Evolutionary conservation across 2,113 vertebrate species (phyloP), one percentile per base, ranked within the genome.

Genomic region (Ammodramus savannarum): DNA sequence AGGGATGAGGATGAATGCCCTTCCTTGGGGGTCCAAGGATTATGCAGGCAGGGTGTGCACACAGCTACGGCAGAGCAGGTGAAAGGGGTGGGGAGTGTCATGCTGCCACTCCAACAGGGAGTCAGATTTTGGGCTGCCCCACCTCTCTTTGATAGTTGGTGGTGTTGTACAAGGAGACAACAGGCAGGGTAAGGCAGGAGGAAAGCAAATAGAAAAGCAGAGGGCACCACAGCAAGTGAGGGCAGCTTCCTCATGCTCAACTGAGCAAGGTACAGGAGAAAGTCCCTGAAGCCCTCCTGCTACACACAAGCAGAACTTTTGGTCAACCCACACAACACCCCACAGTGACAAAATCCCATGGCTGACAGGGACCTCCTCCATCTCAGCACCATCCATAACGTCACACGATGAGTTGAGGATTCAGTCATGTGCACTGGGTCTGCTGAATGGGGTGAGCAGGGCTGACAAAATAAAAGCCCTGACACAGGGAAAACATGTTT

Each of bases 91-190:
- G 34, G 38, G 44, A 80, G n/a, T 7, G 3, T 69, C 3, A 0
- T 20, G 49, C 51, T 52, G 17, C 9, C 8, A 2, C 9, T 68
- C n/a, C 58, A 49, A 52, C 5, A 67, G 13, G 17, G 20, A 87
- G 51, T 44, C 27, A 54, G 38, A 66, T 78, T 74, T 67, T 12
- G 1, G 48, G 57, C 20, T 89, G 71, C n/a, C 6, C 5, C 14
- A 10, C 9, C 16, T 58, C 16, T 79, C 2, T 1, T 44, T 31
- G 51, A 39, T 12, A 27, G 14, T 0, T 0, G 17, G 19, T 52
- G 41, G 9, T 13, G 13, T 1, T 36, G 21, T 25, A 39, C 7
- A 73, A 90, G 59, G 27, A 57, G 36, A 39, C 5, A 78, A 54
- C 10, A 49, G 15, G 46, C 36, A 84, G 36, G 39, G 25, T 27